These are phyloP conservation scores for Boloria euphrosyne DNA, from an alignment of 2,888 invertebrate species.

Conservation along the genomic window DNA sequence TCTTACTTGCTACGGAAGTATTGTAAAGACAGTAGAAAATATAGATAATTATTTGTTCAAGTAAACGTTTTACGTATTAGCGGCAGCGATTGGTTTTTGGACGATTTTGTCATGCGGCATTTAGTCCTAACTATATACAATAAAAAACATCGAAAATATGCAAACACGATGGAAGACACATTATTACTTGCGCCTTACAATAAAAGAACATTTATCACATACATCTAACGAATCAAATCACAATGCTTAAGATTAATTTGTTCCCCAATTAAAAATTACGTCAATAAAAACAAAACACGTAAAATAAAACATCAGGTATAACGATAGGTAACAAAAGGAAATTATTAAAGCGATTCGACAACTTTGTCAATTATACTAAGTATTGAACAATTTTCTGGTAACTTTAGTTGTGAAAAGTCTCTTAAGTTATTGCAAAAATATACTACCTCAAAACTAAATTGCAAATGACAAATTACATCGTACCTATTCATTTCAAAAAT, in stretches of 20 bases:
- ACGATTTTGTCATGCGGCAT: slow-evolving; percentile 72
- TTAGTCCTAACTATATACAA: slow-evolving; percentile 66
- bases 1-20: slow-evolving; percentile 55
- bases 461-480: neutral
- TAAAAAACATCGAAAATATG: slow-evolving; percentile 52
- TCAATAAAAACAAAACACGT: slow-evolving; percentile 68
- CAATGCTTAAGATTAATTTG: slow-evolving; percentile 78
- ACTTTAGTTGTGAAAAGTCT: slow-evolving; percentile 67
- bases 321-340: slow-evolving; percentile 75
- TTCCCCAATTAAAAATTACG: slow-evolving; percentile 73
- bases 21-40: slow-evolving; percentile 37
- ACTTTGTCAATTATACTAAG: slow-evolving; percentile 63
- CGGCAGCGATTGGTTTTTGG: slow-evolving; percentile 56
- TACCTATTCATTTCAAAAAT: slow-evolving; percentile 51
- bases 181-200: slow-evolving; percentile 63
- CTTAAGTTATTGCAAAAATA: slow-evolving; percentile 22
- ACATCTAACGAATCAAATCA: slow-evolving; percentile 76
- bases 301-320: slow-evolving; percentile 73
- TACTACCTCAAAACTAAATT: slow-evolving; percentile 25
- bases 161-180: slow-evolving; percentile 77
- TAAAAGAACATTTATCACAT: slow-evolving; percentile 74
- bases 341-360: slow-evolving; percentile 72
- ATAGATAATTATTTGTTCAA: slow-evolving; percentile 59
- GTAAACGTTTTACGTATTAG: slow-evolving; percentile 57
- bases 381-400: slow-evolving; percentile 79